phyloP scores from a whole-genome alignment of 1,140 invertebrate genomes.

The Drosophila tani region DNA sequence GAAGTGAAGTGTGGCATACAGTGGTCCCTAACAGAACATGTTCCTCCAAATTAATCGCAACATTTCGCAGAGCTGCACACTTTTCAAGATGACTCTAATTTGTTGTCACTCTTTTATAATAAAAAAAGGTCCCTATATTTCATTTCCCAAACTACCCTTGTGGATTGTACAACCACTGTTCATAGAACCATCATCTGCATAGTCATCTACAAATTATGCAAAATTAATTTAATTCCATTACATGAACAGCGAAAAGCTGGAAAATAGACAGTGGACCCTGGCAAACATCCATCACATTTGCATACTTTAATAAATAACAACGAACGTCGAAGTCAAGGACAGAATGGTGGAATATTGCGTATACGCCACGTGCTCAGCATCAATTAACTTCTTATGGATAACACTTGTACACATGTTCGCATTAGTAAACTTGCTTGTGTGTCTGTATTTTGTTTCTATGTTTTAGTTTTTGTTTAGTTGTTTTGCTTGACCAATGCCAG shows the following conservation, averaged over 20 bases:
- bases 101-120: no score
- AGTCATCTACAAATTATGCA: conserved; percentile 31
- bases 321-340: conserved; percentile 18
- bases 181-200: conserved; percentile 6
- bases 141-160: no score
- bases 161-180: conserved; percentile 3
- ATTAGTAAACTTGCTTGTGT: neutral
- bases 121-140: no score
- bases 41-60: no score
- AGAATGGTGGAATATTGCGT: neutral
- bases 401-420: conserved; percentile 5
- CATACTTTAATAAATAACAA: conserved; percentile 40
- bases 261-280: conserved; percentile 16
- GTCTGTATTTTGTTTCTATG: neutral
- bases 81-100: no score
- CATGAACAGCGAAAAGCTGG: neutral
- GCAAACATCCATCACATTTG: conserved; percentile 35
- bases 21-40: neutral
- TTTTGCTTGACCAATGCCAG: neutral
- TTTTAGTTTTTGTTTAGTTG: no score
- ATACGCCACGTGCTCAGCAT: conserved; percentile 41
- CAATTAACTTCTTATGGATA: conserved; percentile 28
- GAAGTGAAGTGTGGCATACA: conserved; percentile 10
- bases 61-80: no score
- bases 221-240: conserved; percentile 46